Evolutionary conservation across 2,888 invertebrate species (phyloP).

Genomic region (Hylaea fasciaria): DNA sequence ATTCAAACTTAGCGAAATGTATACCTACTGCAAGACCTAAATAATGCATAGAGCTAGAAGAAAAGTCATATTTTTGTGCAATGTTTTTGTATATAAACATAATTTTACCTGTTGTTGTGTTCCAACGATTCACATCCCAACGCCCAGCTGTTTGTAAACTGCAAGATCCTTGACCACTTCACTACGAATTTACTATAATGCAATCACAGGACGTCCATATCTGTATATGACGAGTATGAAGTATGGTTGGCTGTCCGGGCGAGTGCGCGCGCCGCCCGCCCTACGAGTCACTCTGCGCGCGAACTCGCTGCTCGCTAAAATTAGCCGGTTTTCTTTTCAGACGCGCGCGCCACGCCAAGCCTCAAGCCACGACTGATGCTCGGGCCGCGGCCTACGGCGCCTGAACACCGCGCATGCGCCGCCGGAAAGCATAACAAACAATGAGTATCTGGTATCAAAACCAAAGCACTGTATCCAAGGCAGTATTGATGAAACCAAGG

Average conservation of each 20-base stretch:
- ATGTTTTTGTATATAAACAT: constrained; percentile 1
- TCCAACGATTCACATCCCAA: constrained; percentile 23
- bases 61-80: not conserved
- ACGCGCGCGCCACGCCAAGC: constrained; percentile 61
- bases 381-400: constrained; percentile 41
- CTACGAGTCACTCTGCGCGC: constrained; percentile 49
- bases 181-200: constrained; percentile 27
- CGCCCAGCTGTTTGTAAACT: constrained; percentile 3
- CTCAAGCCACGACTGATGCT: constrained; percentile 58
- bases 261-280: constrained; percentile 80
- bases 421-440: constrained; percentile 60
- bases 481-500: constrained; percentile 64
- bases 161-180: constrained; percentile 17
- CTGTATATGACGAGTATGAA: constrained; percentile 49
- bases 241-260: constrained; percentile 37
- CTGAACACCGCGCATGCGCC: constrained; percentile 65
- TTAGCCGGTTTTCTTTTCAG: constrained; percentile 65
- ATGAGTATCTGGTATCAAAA: constrained; percentile 33
- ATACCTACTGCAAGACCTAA: not conserved
- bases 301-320: constrained; percentile 53
- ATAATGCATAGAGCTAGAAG: not conserved
- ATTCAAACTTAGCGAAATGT: not conserved
- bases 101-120: constrained; percentile 46
- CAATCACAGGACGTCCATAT: constrained; percentile 48
- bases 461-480: constrained; percentile 45